Base-by-base conservation (phyloP, 1,140 invertebrate species). In the Drosophila pseudoananassae region DNA sequence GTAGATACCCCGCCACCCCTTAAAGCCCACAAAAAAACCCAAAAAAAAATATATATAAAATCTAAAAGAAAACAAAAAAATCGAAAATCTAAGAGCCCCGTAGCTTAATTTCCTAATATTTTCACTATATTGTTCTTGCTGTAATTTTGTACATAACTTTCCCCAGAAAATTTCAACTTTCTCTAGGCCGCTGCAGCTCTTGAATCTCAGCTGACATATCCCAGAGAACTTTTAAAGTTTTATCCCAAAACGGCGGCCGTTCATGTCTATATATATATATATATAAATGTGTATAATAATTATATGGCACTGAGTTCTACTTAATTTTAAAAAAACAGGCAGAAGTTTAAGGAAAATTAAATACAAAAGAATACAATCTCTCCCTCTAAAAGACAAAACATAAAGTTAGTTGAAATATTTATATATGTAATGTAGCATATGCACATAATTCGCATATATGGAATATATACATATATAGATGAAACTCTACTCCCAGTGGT, bases 301-400 rank as follows among this genome's bases (percentile, higher is more conserved):
- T 77, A 75, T 85, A 79, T 69, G 87, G 87, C 87, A 90, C 87
- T 90, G 87, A 90, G 88, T 83, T 90, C 87, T 90, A 90, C 87
- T 90, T 90, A 90, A 90, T 78, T 90, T 89, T 66, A 63, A 66
- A 63, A 54, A 38, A 29, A 68, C 72, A 17, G 33, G 33, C 10
- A 46, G 70, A 61, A 54, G 53, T 33, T 50, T 31, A 15, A 69
- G 14, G 23, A 66, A 66, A 53, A 43, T 68, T 57, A 46, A 65
- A 45, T 69, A 17, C 15, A 15, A 51, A 10, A 17, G 12, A 40
- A 20, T 5, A 17, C 15, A 27, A 38, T 49, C 50, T 55, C 64
- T 63, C 61, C 45, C 58, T 59, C 45, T 8, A 43, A 43, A 72
- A 73, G 66, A 68, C 59, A 55, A 36, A 12, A 74, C 50, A 82